These are phyloP conservation scores for Nemotelus nigrinus DNA, from an alignment of 2,888 invertebrate species.

Conservation along the genomic window DNA sequence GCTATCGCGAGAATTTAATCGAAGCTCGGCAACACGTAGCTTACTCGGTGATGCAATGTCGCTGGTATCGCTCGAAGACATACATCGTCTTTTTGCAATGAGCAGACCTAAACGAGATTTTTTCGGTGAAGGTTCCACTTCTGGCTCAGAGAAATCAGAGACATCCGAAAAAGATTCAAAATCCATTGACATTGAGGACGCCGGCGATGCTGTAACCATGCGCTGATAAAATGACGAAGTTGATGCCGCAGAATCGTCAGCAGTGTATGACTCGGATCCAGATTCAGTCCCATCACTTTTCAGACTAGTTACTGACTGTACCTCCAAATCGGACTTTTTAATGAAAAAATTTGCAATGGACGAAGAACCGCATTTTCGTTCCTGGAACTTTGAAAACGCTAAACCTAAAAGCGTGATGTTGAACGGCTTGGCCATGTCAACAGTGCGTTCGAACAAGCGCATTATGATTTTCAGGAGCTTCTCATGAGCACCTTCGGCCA, in stretches of 20 bases:
- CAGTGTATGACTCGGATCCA: slow-evolving; percentile 60
- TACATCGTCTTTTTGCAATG: slow-evolving; percentile 66
- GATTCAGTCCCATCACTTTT: slow-evolving; percentile 67
- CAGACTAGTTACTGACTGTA: slow-evolving; percentile 78
- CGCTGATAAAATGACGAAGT: slow-evolving; percentile 49
- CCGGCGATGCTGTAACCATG: slow-evolving; percentile 59
- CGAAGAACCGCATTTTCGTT: slow-evolving; percentile 74
- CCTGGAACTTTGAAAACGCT: slow-evolving; percentile 83
- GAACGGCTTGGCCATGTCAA: slow-evolving; percentile 78
- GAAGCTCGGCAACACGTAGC: slow-evolving; percentile 73
- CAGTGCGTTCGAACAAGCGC: slow-evolving; percentile 79
- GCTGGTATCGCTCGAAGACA: slow-evolving; percentile 58
- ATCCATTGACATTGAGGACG: slow-evolving; percentile 62
- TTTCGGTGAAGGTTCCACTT: slow-evolving; percentile 81
- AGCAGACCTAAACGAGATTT: slow-evolving; percentile 68
- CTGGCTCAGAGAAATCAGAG: slow-evolving; percentile 73
- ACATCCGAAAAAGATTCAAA: slow-evolving; percentile 63
- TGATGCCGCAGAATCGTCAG: background rate
- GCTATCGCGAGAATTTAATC: slow-evolving; percentile 72
- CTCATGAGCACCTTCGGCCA: slow-evolving; percentile 68
- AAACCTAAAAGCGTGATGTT: slow-evolving; percentile 83
- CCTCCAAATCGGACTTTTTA: slow-evolving; percentile 76
- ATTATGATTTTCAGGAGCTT: slow-evolving; percentile 77
- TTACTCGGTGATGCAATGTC: slow-evolving; percentile 76
- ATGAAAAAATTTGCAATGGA: slow-evolving; percentile 80